Base-by-base conservation (phyloP, 2,797 vertebrate species). In the Valencia hispanica region DNA sequence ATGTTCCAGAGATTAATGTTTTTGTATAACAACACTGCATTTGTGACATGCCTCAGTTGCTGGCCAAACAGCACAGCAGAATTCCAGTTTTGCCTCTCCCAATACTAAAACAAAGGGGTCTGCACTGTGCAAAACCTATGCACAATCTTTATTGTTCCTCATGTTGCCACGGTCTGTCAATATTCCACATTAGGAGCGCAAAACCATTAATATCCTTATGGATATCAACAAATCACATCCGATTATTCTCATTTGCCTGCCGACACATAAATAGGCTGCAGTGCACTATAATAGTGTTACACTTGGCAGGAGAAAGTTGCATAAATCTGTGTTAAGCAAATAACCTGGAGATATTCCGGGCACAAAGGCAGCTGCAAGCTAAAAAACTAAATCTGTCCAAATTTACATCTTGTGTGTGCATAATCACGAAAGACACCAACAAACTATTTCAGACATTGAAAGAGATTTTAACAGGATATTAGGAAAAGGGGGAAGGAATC, bases 151-250 rank as follows among this genome's bases (percentile, higher is more conserved):
- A 81, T 79, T 50, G 17, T 61, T 78, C 71, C 81, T 79, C 74
- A 50, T 65, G 78, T 80, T 77, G 75, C 69, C 55, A 25, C 7
- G 30, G 51, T 69, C 51, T 68, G 69, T 81, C 77, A 83, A 81
- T 81, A n/a, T 80, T 71, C 74, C 27, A 72, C 74, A 87, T 55
- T 65, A 22, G 57, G 73, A 48, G 65, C 79, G 86, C 72, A 85
- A 73, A 83, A 80, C 70, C 74, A 84, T 77, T 72, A 80, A 75
- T 70, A 83, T 78, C 68, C 78, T 87, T 84, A 78, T 73, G 43
- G n/a, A 76, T 75, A 80, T 79, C 65, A 78, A 80, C 65, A 88
- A 85, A 85, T 88, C 77, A 81, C 79, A 83, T 48, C 39, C 78
- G 48, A 86, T 75, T 77, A 78, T 36, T 84, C 65, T 84, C n/a